These are phyloP conservation scores for Timandra comae DNA, from an alignment of 2,888 invertebrate species.

Conservation along the genomic window DNA sequence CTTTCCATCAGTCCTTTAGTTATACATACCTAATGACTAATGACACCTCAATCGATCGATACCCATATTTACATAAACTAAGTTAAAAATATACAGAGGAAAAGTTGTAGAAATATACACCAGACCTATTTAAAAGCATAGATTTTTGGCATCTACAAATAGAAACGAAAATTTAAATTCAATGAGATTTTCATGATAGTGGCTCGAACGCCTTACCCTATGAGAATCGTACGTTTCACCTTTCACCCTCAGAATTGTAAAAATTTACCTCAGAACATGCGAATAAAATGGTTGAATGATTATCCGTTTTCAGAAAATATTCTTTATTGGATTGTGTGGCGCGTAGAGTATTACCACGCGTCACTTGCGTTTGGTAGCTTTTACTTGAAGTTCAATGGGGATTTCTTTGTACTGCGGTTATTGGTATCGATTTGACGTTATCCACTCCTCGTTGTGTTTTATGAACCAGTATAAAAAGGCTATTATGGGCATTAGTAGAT, in stretches of 20 bases:
- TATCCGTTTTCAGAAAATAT: conserved; percentile 26
- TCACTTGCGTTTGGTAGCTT: conserved; percentile 10
- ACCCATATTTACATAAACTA: no score
- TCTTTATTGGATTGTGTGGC: conserved; percentile 25
- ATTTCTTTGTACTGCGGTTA: conserved; percentile 9
- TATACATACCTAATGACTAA: no score
- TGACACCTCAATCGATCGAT: no score
- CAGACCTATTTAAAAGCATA: no score
- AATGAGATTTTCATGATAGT: conserved; percentile 1
- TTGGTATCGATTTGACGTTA: conserved; percentile 8
- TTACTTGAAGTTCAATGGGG: conserved; percentile 25
- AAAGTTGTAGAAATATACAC: no score
- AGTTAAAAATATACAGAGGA: no score
- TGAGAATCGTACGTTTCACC: not conserved
- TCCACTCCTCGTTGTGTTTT: conserved; percentile 6
- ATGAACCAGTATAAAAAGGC: conserved; percentile 2
- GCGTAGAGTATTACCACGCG: conserved; percentile 13
- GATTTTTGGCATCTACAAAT: no score
- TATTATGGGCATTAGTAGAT: no score
- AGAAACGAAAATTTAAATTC: no score
- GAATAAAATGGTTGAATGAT: conserved; percentile 26
- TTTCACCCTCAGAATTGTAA: conserved; percentile 13
- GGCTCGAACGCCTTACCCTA: no score
- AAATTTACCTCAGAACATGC: conserved; percentile 17
- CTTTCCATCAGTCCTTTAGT: no score